A percentile compares a stretch with the other conserved stretches of the same genome.
Conservation (phyloP, 2,113 vertebrate genomes). For the Sinocyclocheilus grahami region DNA sequence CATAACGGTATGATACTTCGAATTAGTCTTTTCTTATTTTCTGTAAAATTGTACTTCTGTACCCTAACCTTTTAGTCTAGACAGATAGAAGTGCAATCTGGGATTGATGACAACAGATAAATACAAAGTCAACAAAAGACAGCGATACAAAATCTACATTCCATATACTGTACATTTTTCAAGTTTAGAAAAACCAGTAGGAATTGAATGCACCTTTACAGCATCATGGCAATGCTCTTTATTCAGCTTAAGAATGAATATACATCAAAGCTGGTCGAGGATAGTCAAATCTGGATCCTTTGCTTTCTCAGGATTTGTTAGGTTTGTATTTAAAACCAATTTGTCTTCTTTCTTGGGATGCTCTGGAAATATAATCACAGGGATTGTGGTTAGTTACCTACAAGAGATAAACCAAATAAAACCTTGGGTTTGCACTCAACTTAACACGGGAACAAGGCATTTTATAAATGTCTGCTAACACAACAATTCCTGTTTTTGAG, state of each 20-base stretch:
- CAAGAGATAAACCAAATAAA: background rate
- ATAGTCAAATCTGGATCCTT: constrained; percentile 5
- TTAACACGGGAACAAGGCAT: background rate
- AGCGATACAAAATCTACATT: background rate
- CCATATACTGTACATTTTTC: background rate
- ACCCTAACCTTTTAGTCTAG: background rate
- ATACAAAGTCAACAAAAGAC: background rate
- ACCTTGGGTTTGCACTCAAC: background rate
- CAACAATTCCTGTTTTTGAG: too few species aligned
- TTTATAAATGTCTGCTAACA: too few species aligned
- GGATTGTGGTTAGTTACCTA: background rate
- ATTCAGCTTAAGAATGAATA: too few species aligned
- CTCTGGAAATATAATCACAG: constrained; percentile 60
- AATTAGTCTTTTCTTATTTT: background rate
- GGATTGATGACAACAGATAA: constrained; percentile 7
- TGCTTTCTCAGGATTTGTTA: background rate
- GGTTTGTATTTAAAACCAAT: constrained; percentile 50
- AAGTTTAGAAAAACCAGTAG: background rate
- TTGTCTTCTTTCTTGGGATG: constrained; percentile 52
- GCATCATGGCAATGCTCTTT: background rate
- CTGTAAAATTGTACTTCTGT: background rate
- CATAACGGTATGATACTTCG: background rate
- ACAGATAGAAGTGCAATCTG: constrained; percentile 25
- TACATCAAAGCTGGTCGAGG: background rate
- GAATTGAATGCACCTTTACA: background rate